Evolutionary conservation across 1,140 invertebrate genomes (phyloP).

Genomic region (Drosophila repleta): DNA sequence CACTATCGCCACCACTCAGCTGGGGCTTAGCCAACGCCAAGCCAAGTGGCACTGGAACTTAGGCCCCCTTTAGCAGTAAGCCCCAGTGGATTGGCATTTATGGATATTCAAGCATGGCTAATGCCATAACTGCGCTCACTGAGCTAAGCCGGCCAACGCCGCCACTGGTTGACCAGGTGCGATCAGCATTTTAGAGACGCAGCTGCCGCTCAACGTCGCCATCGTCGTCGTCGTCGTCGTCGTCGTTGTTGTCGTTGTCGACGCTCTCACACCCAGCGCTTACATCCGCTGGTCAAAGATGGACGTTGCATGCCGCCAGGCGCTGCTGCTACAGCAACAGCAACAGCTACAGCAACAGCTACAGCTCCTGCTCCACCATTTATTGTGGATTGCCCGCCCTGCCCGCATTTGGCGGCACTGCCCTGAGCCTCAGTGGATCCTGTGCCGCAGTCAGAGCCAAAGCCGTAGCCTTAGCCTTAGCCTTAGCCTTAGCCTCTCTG

Average conservation of each 20-base stretch:
- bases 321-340: slow-evolving; percentile 46
- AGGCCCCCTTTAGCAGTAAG: neutral
- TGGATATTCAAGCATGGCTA: slow-evolving; percentile 42
- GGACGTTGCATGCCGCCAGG: slow-evolving; percentile 61
- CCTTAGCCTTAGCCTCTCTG: slow-evolving; percentile 12
- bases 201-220: slow-evolving; percentile 29
- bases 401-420: neutral
- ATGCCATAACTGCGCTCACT: slow-evolving; percentile 33
- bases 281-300: slow-evolving; percentile 41
- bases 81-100: slow-evolving; percentile 33
- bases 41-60: neutral
- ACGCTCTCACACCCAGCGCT: slow-evolving; percentile 44
- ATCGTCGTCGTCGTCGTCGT: slow-evolving; percentile 4
- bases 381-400: slow-evolving; percentile 49
- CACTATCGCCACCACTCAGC: neutral
- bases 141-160: slow-evolving; percentile 4
- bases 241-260: slow-evolving; percentile 16
- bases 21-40: neutral
- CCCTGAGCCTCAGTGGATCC: neutral
- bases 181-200: slow-evolving; percentile 23
- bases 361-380: slow-evolving; percentile 55
- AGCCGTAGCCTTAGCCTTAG: neutral
- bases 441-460: neutral
- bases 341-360: slow-evolving; percentile 10
- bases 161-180: slow-evolving; percentile 43